These are phyloP conservation scores for Leistus spinibarbis DNA, from an alignment of 2,888 invertebrate genomes.

Conservation along the genomic window DNA sequence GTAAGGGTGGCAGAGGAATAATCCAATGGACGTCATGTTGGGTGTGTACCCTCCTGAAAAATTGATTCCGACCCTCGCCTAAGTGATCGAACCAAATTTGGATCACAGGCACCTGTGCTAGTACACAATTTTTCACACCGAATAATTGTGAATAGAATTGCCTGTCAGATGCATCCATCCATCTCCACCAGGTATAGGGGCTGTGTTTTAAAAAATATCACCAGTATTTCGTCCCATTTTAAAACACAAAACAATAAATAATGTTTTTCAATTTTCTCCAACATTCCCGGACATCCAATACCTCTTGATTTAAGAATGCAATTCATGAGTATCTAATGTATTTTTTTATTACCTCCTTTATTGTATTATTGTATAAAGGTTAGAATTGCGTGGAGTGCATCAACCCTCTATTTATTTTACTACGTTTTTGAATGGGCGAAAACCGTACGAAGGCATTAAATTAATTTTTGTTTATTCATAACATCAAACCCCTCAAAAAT, in stretches of 20 bases:
- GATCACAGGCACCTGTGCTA: slow-evolving; percentile 6
- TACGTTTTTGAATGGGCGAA: not conserved
- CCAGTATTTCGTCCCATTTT: not conserved
- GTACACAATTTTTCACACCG: slow-evolving; percentile 6
- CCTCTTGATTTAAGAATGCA: not conserved
- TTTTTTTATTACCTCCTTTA: not conserved
- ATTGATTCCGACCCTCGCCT: slow-evolving; percentile 10
- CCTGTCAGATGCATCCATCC: not conserved
- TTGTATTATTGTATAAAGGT: not conserved
- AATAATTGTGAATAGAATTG: not conserved
- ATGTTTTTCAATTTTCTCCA: not conserved
- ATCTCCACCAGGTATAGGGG: not conserved
- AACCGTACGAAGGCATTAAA: not conserved
- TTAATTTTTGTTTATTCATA: not conserved
- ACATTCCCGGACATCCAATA: not conserved
- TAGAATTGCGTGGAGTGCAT: not conserved
- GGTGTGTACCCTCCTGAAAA: slow-evolving; percentile 12
- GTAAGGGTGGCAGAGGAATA: not conserved
- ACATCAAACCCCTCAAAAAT: not conserved
- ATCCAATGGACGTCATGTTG: slow-evolving; percentile 19
- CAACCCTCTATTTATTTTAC: not conserved
- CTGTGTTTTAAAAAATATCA: not conserved
- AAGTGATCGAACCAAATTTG: not conserved
- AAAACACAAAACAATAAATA: too few species aligned
- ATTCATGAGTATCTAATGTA: not conserved